phyloP scores from a whole-genome alignment of 2,888 invertebrate species.

The Neria commutata region DNA sequence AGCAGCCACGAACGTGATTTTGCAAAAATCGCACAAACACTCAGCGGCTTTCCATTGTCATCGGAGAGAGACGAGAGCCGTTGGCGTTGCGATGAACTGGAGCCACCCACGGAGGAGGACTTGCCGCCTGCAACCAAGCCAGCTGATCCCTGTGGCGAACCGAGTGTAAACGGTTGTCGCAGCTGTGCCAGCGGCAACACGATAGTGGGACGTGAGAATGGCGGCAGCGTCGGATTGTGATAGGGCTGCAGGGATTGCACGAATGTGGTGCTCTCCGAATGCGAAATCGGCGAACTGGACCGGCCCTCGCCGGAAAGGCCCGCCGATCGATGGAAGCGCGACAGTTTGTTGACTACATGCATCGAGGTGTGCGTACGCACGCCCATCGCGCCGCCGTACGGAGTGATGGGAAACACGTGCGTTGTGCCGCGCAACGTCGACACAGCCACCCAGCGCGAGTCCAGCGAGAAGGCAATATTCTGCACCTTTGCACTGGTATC shows the following conservation, averaged over 20 bases:
- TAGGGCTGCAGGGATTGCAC: slow-evolving; percentile 67
- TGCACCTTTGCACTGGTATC: slow-evolving; percentile 95
- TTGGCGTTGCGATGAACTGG: slow-evolving; percentile 66
- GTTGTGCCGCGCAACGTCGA: slow-evolving; percentile 96
- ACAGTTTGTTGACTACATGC: slow-evolving; percentile 91
- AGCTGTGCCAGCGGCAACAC: slow-evolving; percentile 85
- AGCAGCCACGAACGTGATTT: slow-evolving; percentile 75
- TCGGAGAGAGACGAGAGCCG: slow-evolving; percentile 75
- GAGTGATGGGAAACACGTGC: slow-evolving; percentile 95
- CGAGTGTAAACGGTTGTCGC: slow-evolving; percentile 68
- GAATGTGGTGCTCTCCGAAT: slow-evolving; percentile 61
- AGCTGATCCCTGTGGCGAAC: slow-evolving; percentile 53
- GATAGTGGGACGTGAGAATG: slow-evolving; percentile 85
- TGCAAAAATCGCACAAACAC: slow-evolving; percentile 82
- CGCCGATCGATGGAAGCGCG: slow-evolving; percentile 94
- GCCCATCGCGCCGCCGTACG: slow-evolving; percentile 91
- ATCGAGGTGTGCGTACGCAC: slow-evolving; percentile 94
- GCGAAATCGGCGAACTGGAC: slow-evolving; percentile 71
- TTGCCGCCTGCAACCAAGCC: slow-evolving; percentile 27
- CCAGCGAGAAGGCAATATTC: slow-evolving; percentile 89
- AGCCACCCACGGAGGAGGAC: slow-evolving; percentile 13
- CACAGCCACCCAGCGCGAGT: slow-evolving; percentile 96
- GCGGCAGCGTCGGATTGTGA: slow-evolving; percentile 88
- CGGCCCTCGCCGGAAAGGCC: slow-evolving; percentile 78
- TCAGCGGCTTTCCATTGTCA: slow-evolving; percentile 71